Evolutionary conservation across 1,140 invertebrate species (phyloP), one percentile per base, ranked within the genome.

Genomic region (Drosophila arawakana): DNA sequence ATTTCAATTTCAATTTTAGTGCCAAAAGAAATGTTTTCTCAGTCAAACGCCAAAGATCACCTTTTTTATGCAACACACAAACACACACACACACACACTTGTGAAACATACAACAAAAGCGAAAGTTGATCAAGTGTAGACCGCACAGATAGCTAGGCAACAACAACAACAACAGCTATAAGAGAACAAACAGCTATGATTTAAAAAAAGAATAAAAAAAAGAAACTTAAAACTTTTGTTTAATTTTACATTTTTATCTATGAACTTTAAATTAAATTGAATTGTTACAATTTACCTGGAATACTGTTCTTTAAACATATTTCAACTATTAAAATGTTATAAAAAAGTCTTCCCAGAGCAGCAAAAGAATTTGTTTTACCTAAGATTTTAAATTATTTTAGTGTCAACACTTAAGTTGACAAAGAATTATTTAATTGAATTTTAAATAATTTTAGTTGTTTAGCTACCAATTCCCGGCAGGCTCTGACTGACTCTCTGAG

Each of bases 11-110:
- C 76, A 49, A 78, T 81, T 72, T 69, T 54, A 76, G 76, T 43
- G 62, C 69, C 78, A 75, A 78, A 52, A 52, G 44, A 81, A 83
- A 85, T 85, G 80, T 74, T 78, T 73, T 71, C 77, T 81, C 78
- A 62, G 61, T 65, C 66, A 67, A 75, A 71, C 68, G 62, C 60
- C 52, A 65, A 41, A 63, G 52, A 85, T 81, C 57, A 61, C 47
- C n/a, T 15, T 37, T 75, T 81, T 83, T 83, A 83, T 83, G 81
- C 81, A 83, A 83, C 77, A 77, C 54, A 77, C 68, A 63, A 59
- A 62, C 25, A 5, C 25, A 30, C 25, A 30, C 25, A 30, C 25
- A 30, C 25, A 25, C 4, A 25, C 25, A 25, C 15, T 15, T 15
- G 60, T 47, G 13, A 21, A 21, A 21, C 52, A 13, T 63, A 47